phyloP scores from a whole-genome alignment of 2,888 invertebrate genomes.

The Epirrita christyi region DNA sequence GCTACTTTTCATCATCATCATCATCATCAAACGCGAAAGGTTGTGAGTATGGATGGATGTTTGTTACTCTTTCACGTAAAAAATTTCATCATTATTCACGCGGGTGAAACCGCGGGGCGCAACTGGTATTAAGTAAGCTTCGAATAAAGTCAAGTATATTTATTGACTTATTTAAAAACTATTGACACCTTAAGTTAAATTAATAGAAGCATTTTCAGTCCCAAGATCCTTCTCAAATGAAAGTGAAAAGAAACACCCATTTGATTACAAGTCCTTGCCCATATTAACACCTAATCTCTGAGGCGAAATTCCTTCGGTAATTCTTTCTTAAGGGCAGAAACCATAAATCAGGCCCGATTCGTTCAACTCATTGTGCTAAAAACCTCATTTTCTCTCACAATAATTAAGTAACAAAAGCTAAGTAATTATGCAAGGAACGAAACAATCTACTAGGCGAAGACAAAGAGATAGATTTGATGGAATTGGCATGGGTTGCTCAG shows the following conservation, averaged over 20 bases:
- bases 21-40: no score
- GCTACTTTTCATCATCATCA: no score
- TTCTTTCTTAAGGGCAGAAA: conserved; percentile 36
- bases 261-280: conserved; percentile 15
- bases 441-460: conserved; percentile 63
- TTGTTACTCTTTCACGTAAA: no score
- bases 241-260: background rate
- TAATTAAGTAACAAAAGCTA: conserved; percentile 78
- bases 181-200: no score
- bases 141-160: no score
- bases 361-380: conserved; percentile 67
- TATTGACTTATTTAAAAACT: no score
- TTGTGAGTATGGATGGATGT: no score
- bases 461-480: conserved; percentile 42
- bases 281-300: conserved; percentile 33
- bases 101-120: no score
- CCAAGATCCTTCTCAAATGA: background rate
- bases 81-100: no score
- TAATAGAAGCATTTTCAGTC: no score
- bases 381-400: conserved; percentile 63
- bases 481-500: conserved; percentile 25
- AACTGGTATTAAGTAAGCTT: no score
- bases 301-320: conserved; percentile 15
- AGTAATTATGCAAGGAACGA: conserved; percentile 76
- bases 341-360: conserved; percentile 57